A percentile compares a stretch with the other conserved stretches of the same genome.
These are phyloP conservation scores for Prionailurus bengalensis DNA, from an alignment of 2,113 vertebrate species.

Conservation along the genomic window DNA sequence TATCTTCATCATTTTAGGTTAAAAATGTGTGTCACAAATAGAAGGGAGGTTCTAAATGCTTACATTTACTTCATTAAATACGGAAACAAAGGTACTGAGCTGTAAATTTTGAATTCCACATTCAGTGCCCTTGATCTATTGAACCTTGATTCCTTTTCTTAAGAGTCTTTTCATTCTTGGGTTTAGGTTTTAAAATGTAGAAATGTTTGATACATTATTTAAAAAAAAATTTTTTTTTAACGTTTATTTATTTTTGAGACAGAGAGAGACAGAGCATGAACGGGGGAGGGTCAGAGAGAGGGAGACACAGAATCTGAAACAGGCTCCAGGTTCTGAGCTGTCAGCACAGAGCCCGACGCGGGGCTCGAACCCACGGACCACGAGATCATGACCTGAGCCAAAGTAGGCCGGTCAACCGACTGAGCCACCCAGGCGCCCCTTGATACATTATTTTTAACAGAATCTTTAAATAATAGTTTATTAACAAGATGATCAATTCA, in stretches of 20 bases:
- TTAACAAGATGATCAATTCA: neutral
- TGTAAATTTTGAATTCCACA: conserved; percentile 41
- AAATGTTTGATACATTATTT: conserved; percentile 6
- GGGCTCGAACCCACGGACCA: no score
- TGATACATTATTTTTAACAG: conserved; percentile 15
- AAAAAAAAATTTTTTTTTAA: no score
- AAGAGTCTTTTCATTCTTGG: neutral
- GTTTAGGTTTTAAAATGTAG: conserved; percentile 11
- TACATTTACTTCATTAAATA: conserved; percentile 42
- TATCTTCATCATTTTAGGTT: conserved; percentile 45
- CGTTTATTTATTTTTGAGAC: no score
- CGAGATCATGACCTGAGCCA: no score
- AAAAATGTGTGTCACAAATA: conserved; percentile 50
- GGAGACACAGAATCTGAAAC: no score
- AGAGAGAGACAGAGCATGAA: no score
- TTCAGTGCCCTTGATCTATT: conserved; percentile 32
- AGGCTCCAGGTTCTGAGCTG: no score
- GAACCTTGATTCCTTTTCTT: neutral
- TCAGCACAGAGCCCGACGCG: no score
- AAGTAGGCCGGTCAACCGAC: no score
- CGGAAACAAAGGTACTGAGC: neutral
- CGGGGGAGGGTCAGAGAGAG: no score
- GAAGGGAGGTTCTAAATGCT: neutral
- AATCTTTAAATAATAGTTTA: neutral
- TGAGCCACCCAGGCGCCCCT: neutral